Conservation (phyloP, 1,140 invertebrate genomes). For the Solenopsis fugax region DNA sequence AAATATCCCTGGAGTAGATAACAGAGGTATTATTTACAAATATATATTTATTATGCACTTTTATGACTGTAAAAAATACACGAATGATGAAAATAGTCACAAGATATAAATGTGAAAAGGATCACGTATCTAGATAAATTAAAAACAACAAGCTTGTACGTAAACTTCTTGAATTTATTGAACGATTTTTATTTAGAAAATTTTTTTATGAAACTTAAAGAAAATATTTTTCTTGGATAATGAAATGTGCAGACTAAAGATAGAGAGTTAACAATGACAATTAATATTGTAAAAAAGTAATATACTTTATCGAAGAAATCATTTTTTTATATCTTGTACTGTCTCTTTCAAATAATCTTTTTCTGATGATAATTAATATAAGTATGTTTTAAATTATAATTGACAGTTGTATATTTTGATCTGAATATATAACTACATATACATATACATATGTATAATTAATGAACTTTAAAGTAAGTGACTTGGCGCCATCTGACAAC, state of each 20-base stretch:
- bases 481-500: conserved; percentile 79
- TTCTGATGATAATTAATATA: neutral
- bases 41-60: neutral
- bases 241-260: neutral
- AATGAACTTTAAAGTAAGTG: conserved; percentile 50
- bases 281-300: neutral
- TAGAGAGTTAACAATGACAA: neutral
- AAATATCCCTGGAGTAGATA: neutral
- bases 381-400: neutral
- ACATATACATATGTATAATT: neutral
- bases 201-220: neutral
- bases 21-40: neutral
- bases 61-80: neutral
- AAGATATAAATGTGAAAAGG: neutral
- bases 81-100: neutral
- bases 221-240: neutral
- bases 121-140: neutral
- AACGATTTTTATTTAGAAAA: no score
- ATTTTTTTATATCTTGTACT: neutral
- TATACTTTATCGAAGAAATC: conserved; percentile 9
- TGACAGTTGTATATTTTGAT: neutral
- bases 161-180: neutral
- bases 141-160: neutral
- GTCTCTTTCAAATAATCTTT: neutral
- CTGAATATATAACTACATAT: neutral